Base-by-base conservation (phyloP, 2,113 vertebrate species). In the Gadus macrocephalus region DNA sequence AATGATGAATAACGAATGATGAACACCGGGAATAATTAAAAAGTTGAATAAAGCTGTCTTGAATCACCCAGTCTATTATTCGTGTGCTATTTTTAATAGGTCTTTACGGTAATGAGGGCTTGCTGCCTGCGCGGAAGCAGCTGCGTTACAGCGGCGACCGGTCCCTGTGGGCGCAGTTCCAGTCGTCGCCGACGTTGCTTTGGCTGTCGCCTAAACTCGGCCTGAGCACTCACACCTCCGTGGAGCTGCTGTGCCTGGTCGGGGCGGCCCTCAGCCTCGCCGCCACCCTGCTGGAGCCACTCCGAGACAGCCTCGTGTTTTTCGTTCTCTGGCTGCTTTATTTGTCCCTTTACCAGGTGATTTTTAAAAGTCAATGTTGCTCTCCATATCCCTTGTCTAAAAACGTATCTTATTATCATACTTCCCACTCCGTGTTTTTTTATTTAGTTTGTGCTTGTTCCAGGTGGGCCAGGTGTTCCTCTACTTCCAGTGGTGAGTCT, bases 381-480 rank as follows among this genome's bases (percentile, higher is more conserved):
- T 58, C 53, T 3, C 53, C 1, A 1, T 55, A 16, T 55, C 14
- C 16, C 14, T 55, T 55, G 53, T 55, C 12, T 16, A 0, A 12
- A 12, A 12, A 55, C 53, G 5, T 12, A 8, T 15, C 53, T 12
- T 16, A 55, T 55, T 35, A 4, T 35, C 31, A 35, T 4, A 70
- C 20, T 75, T 15, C 20, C 53, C 2, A 15, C 22, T 7, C 38
- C 25, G 20, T 11, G 35, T 16, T 12, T 35, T 25, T 12, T 35
- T 25, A 17, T 22, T 0, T 15, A 3, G 31, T 35, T 35, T 35
- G 31, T 35, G 31, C 31, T 53, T 71, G 11, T 74, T 79, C 56
- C 90, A 98, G 96, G 96, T 98, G 80, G 96, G 96, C 4, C 96
- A 98, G 75, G 95, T 98, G 15, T 98, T 98, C 75, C 93, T 98